Conservation (phyloP, 2,113 vertebrate species). For the Pituophis catenifer region DNA sequence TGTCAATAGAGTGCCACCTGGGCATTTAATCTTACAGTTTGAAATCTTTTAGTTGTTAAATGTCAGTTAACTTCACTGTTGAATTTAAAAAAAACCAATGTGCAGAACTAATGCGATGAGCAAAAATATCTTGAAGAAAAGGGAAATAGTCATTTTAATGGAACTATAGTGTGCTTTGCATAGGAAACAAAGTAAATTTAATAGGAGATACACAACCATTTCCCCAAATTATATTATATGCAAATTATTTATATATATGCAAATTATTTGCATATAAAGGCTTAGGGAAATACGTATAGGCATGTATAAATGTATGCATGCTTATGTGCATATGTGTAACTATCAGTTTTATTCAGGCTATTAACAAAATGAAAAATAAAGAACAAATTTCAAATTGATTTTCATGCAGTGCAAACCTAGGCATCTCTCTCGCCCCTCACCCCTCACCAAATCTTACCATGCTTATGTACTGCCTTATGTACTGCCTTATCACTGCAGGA, state of each 20-base stretch:
- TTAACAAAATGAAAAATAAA: neutral
- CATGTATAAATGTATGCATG: neutral
- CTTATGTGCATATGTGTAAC: neutral
- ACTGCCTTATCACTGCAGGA: neutral
- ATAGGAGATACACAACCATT: neutral
- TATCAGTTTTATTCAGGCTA: neutral
- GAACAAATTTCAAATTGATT: neutral
- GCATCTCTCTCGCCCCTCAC: neutral
- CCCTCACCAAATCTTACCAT: neutral
- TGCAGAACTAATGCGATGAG: accelerated
- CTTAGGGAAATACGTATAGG: neutral
- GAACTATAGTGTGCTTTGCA: neutral
- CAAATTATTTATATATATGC: too few species aligned
- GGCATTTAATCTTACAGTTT: neutral
- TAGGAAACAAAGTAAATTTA: neutral
- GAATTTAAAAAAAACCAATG: neutral
- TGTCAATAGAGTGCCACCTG: neutral
- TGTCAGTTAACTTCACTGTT: neutral
- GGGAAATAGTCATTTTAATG: neutral
- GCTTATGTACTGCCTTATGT: neutral
- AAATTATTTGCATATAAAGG: neutral
- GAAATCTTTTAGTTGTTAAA: neutral
- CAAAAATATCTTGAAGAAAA: neutral
- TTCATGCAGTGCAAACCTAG: neutral
- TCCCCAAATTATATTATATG: neutral